Evolutionary conservation across 2,113 vertebrate genomes (phyloP), one percentile per base, ranked within the genome.

Genomic region (Lepus timidus): DNA sequence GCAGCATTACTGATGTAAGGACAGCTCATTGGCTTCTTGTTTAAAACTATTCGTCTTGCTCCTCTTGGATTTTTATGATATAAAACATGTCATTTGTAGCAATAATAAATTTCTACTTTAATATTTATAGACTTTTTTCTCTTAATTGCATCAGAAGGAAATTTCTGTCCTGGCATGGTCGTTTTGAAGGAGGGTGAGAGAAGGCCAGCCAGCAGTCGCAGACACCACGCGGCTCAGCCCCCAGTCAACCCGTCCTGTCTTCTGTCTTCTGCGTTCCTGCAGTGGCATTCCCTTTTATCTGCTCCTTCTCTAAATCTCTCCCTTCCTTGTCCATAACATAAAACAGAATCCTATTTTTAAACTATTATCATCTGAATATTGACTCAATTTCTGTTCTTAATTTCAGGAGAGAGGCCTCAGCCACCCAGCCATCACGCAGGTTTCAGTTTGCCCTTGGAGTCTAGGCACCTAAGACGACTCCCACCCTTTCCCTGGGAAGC

Each of bases 181-280:
- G 22, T 55, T 49, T 78, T 29, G 52, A 75, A 13, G 49, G 6
- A 49, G 16, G 61, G 0, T 3, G 0, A 6, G 20, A 44, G 31
- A n/a, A 61, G 29, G 49, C 19, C 11, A 13, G n/a, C 13, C 61
- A 64, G 11, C 11, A 0, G 51, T 19, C 10, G 9, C 6, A 2
- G 73, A n/a, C 6, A 31, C 12, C 31, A 22, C 14, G 19, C 31
- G 3, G 17, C 12, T 31, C 31, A 14, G 39, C 1, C 58, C 19
- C 36, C 23, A 8, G 10, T 3, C 4, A 7, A 25, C 13, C 49
- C n/a, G 33, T n/a, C 29, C 29, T 36, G 39, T 3, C 49, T 4
- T 3, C 44, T 3, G 11, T 70, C 52, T 13, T 64, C 55, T 31
- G 1, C 1, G 2, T 17, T 10, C 36, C 1, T 61, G 11, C 25